Conservation (phyloP, 1,140 invertebrate species). For the Megalonaias nervosa region DNA sequence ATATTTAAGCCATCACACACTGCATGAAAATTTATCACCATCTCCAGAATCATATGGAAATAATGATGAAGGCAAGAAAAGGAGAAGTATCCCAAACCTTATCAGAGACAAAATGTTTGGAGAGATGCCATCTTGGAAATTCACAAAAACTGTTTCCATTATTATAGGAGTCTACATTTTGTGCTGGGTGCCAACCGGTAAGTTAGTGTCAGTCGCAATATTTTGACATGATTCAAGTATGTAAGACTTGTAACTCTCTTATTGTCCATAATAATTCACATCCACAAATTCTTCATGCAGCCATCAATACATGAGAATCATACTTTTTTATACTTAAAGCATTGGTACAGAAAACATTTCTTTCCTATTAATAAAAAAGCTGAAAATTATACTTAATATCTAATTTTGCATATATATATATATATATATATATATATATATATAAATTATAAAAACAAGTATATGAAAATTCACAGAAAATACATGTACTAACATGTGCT, state of each 20-base stretch:
- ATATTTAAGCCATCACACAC: neutral
- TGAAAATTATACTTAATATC: too few species aligned
- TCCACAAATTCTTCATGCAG: neutral
- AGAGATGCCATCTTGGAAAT: constrained; percentile 64
- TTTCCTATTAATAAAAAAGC: too few species aligned
- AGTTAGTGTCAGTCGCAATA: neutral
- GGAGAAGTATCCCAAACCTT: neutral
- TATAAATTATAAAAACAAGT: too few species aligned
- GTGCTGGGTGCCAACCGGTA: constrained; percentile 60
- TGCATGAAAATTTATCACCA: neutral
- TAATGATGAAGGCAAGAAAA: too few species aligned
- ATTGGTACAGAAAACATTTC: neutral
- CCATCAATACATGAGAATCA: neutral
- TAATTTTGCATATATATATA: too few species aligned
- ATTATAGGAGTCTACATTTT: constrained; percentile 60
- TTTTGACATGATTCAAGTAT: neutral
- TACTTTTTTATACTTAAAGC: neutral
- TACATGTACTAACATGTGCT: too few species aligned
- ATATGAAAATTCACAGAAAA: too few species aligned
- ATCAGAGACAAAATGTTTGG: neutral
- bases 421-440: too few species aligned
- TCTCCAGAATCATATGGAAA: too few species aligned
- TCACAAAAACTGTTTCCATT: constrained; percentile 72
- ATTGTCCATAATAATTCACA: neutral
- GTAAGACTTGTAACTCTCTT: neutral